Evolutionary conservation across 2,113 vertebrate genomes (phyloP).

Genomic region (Hydrolagus affinis): DNA sequence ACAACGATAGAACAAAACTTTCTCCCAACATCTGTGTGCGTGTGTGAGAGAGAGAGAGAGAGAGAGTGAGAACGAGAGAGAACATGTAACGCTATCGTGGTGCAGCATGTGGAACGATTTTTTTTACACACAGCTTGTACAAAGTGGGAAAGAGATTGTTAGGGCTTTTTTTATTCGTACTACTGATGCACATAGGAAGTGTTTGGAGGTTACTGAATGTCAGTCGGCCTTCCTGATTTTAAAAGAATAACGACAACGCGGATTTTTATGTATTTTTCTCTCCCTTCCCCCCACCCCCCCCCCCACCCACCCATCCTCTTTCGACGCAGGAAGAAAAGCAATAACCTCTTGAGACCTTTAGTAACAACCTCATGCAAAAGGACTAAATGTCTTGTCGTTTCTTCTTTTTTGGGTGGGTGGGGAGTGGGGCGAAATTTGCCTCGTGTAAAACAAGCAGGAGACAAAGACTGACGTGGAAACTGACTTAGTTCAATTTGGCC

Average conservation of each 20-base stretch:
- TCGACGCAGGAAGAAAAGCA: constrained; percentile 25
- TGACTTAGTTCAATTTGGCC: neutral
- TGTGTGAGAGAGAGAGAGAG: too few species aligned
- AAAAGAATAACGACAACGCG: neutral
- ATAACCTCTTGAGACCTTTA: constrained; percentile 25
- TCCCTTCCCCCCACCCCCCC: constrained; percentile 10
- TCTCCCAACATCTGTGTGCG: constrained; percentile 5
- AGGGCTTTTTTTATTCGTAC: neutral
- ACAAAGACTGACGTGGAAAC: neutral
- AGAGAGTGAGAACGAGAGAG: too few species aligned
- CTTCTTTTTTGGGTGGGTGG: too few species aligned
- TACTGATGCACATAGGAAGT: constrained; percentile 8
- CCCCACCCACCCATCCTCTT: too few species aligned
- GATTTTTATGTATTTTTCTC: neutral
- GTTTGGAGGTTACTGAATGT: neutral
- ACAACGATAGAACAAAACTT: constrained; percentile 4
- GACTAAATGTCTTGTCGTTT: constrained; percentile 4
- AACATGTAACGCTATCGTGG: neutral
- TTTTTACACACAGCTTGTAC: neutral
- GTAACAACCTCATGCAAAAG: constrained; percentile 11
- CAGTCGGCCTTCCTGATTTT: neutral
- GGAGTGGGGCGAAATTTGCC: too few species aligned
- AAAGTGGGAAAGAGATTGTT: neutral
- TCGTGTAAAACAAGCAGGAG: constrained; percentile 9
- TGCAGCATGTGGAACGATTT: neutral